Evolutionary conservation across 2,888 invertebrate species (phyloP).

Genomic region (Caenorhabditis virilis): DNA sequence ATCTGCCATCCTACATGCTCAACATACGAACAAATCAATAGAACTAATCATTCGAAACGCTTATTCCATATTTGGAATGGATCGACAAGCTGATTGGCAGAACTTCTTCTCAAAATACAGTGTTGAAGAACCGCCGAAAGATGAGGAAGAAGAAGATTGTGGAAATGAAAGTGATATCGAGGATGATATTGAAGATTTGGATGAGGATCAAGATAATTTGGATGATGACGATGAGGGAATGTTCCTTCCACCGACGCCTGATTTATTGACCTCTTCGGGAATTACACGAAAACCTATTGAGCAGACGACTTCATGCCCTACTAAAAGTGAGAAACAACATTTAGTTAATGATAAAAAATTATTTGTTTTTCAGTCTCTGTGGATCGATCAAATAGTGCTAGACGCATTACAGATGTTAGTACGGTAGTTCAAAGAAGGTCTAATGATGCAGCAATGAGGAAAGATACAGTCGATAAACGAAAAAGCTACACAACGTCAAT

Average conservation of each 20-base stretch:
- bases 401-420: constrained; percentile 9
- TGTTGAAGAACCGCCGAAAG: constrained; percentile 56
- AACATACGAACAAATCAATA: constrained; percentile 73
- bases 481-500: constrained; percentile 65
- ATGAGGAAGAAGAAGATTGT: constrained; percentile 34
- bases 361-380: constrained; percentile 19
- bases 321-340: constrained; percentile 35
- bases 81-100: constrained; percentile 56
- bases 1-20: constrained; percentile 30
- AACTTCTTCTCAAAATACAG: constrained; percentile 62
- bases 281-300: constrained; percentile 24
- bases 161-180: constrained; percentile 48
- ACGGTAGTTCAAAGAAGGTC: constrained; percentile 22
- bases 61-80: constrained; percentile 58
- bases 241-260: constrained; percentile 57
- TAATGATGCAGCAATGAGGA: constrained; percentile 19
- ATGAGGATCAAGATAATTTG: constrained; percentile 34
- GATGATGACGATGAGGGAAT: constrained; percentile 48
- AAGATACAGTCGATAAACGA: constrained; percentile 48
- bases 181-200: constrained; percentile 38
- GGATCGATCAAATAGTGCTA: constrained; percentile 16
- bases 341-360: too few relatives aligned
- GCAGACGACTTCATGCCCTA: constrained; percentile 30
- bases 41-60: constrained; percentile 73
- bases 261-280: constrained; percentile 52